Percentiles rank a stretch among this genome's conserved stretches.
Conservation (phyloP, 2,113 vertebrate species). For the Ceyx margarethae region DNA sequence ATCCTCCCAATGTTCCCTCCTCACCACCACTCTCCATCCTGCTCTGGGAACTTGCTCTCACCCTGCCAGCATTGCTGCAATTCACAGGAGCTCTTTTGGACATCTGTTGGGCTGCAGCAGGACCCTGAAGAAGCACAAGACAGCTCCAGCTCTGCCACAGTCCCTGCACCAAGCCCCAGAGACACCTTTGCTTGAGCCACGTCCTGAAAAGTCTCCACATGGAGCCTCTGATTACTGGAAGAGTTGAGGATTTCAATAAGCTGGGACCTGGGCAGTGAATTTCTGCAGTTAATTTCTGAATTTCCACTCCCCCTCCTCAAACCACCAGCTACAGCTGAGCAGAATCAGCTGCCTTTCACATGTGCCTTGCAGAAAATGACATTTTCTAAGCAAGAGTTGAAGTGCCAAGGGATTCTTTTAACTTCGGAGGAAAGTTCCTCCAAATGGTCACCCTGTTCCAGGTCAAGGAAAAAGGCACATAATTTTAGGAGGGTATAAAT, state of each 20-base stretch:
- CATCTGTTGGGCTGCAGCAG: fast-evolving
- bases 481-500: not conserved
- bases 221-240: not conserved
- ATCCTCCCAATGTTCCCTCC: not conserved
- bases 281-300: too few relatives aligned
- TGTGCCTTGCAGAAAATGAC: not conserved
- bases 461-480: not conserved
- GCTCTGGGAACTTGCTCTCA: not conserved
- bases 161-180: not conserved
- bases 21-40: not conserved
- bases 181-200: fast-evolving
- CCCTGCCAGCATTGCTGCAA: not conserved
- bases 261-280: not conserved
- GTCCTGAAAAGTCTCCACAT: not conserved
- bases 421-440: not conserved
- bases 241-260: not conserved
- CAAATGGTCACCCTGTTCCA: not conserved
- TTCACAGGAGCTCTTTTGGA: not conserved
- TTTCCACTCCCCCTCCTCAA: not conserved
- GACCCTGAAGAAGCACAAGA: not conserved
- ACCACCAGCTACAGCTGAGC: not conserved
- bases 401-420: not conserved
- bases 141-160: not conserved
- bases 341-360: not conserved
- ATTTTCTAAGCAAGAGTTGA: not conserved